A percentile compares a stretch with the other conserved stretches of the same genome.
These are phyloP conservation scores for Zaprionus africanus DNA, from an alignment of 1,140 invertebrate species.

Conservation along the genomic window DNA sequence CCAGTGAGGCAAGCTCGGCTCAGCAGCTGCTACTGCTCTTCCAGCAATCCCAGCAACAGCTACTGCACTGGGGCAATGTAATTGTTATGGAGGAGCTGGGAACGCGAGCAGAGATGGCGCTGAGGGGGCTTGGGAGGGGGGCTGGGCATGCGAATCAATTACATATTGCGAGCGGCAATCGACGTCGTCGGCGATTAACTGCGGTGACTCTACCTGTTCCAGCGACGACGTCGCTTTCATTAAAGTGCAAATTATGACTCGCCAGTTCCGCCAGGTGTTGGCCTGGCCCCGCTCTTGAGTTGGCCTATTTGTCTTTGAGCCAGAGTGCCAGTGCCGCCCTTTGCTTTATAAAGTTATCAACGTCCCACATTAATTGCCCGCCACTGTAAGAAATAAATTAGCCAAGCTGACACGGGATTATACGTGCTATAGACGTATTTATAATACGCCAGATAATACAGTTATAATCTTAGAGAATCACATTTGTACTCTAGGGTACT, in stretches of 20 bases:
- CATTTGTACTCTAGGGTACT: neutral
- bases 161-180: conserved; percentile 62
- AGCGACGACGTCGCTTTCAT: conserved; percentile 67
- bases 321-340: conserved; percentile 48
- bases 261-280: conserved; percentile 82
- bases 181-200: conserved; percentile 70
- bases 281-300: conserved; percentile 72
- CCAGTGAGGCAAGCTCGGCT: conserved; percentile 27
- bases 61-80: conserved; percentile 50
- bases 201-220: conserved; percentile 79
- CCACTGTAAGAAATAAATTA: conserved; percentile 67
- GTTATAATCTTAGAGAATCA: neutral
- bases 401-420: conserved; percentile 32
- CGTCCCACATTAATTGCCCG: conserved; percentile 43
- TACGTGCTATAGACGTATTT: neutral
- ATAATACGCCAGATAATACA: conserved; percentile 3
- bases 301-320: conserved; percentile 76
- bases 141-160: conserved; percentile 73
- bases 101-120: conserved; percentile 1
- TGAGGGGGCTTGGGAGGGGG: neutral
- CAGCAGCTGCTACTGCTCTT: conserved; percentile 4
- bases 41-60: conserved; percentile 35
- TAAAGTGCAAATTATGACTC: conserved; percentile 83
- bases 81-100: conserved; percentile 63
- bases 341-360: conserved; percentile 78